Percentiles rank a stretch among this genome's conserved stretches.
phyloP scores from a whole-genome alignment of 2,797 vertebrate genomes.

The Crocodylus rhombifer region DNA sequence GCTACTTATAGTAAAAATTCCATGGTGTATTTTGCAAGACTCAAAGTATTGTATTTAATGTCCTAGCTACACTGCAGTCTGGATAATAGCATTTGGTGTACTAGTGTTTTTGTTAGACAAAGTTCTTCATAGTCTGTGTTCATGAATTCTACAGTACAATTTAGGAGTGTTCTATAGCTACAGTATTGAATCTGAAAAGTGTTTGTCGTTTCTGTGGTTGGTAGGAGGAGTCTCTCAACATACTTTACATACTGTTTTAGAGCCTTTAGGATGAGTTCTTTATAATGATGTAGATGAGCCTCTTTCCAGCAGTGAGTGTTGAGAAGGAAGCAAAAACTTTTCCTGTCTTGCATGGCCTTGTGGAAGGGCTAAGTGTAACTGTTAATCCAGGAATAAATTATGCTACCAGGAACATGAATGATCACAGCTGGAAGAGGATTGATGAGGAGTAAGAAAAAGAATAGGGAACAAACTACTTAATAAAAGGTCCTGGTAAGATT shows the following conservation, averaged over 20 bases:
- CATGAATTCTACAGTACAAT: neutral
- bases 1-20: neutral
- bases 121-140: neutral
- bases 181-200: neutral
- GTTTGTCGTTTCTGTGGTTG: neutral
- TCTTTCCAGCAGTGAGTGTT: neutral
- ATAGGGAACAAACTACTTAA: neutral
- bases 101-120: neutral
- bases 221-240: neutral
- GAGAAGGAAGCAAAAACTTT: neutral
- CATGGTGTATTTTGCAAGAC: neutral
- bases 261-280: neutral
- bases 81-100: neutral
- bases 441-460: too few relatives aligned
- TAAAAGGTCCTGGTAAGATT: neutral
- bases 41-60: accelerated
- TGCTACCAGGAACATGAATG: too few relatives aligned
- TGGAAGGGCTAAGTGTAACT: neutral
- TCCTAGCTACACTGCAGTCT: neutral
- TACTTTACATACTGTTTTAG: neutral
- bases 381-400: too few relatives aligned
- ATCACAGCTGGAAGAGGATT: too few relatives aligned
- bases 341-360: neutral
- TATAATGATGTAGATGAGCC: neutral
- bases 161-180: neutral